Percentiles rank a stretch among this genome's conserved stretches.
phyloP scores from a whole-genome alignment of 2,888 invertebrate genomes.

The Coleophora flavipennella region DNA sequence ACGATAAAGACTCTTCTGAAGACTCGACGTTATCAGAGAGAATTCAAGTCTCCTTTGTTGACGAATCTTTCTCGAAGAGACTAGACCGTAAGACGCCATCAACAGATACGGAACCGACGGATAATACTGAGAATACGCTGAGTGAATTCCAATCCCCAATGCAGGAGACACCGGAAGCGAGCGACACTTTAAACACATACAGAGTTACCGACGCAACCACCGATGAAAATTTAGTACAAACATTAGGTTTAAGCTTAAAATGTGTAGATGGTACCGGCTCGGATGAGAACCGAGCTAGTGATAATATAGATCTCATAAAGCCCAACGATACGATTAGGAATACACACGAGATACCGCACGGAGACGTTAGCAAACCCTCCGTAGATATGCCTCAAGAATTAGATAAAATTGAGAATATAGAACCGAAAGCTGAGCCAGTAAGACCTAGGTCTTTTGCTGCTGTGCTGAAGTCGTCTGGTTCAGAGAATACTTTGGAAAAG shows the following conservation, averaged over 20 bases:
- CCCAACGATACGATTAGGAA: slow-evolving; percentile 53
- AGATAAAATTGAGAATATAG: slow-evolving; percentile 2
- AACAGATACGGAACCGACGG: slow-evolving; percentile 45
- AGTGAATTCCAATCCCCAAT: slow-evolving; percentile 56
- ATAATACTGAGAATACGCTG: slow-evolving; percentile 37
- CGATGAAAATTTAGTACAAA: slow-evolving; percentile 67
- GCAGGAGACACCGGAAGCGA: slow-evolving; percentile 29
- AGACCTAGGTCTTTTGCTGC: slow-evolving; percentile 59
- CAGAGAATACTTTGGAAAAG: slow-evolving; percentile 56
- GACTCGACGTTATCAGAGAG: slow-evolving; percentile 62
- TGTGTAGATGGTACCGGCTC: slow-evolving; percentile 29
- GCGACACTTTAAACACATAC: slow-evolving; percentile 19
- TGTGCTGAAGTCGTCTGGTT: slow-evolving; percentile 55
- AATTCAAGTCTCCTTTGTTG: slow-evolving; percentile 60
- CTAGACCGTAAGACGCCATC: slow-evolving; percentile 63
- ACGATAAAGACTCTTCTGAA: slow-evolving; percentile 48
- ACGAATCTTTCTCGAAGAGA: slow-evolving; percentile 60
- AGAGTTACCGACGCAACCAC: slow-evolving; percentile 60
- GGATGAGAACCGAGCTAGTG: slow-evolving; percentile 31
- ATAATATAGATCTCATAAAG: slow-evolving; percentile 55
- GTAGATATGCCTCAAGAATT: background rate
- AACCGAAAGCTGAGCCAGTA: slow-evolving; percentile 31
- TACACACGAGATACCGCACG: slow-evolving; percentile 16
- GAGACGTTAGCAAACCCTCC: slow-evolving; percentile 6
- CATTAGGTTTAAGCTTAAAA: slow-evolving; percentile 60